Conservation (phyloP, 2,888 invertebrate genomes). For the Chesias legatella region DNA sequence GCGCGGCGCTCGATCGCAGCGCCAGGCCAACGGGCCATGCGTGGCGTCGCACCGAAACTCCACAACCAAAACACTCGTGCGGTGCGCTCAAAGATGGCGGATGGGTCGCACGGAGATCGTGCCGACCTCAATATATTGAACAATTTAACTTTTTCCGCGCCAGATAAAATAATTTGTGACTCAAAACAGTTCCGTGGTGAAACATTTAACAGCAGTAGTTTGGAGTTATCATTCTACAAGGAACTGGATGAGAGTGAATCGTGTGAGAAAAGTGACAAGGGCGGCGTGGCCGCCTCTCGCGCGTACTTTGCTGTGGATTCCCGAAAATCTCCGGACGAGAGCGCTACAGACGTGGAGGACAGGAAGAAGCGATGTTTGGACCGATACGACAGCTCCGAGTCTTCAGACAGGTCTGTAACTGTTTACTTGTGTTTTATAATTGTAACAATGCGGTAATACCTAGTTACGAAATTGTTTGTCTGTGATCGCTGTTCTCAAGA, state of each 20-base stretch:
- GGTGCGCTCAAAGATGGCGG: conserved; percentile 91
- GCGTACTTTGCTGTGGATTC: conserved; percentile 56
- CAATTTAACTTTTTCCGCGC: conserved; percentile 78
- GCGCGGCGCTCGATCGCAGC: conserved; percentile 64
- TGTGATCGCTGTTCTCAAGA: conserved; percentile 54
- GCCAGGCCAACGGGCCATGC: conserved; percentile 40
- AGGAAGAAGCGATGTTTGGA: conserved; percentile 93
- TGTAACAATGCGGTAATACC: conserved; percentile 35
- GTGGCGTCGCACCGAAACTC: conserved; percentile 59
- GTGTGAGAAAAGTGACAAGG: conserved; percentile 78
- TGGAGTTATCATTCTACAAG: conserved; percentile 72
- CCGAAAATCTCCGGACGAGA: conserved; percentile 61
- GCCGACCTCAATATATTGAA: conserved; percentile 80
- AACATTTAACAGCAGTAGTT: conserved; percentile 60
- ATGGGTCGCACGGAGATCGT: conserved; percentile 85
- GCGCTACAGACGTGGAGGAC: conserved; percentile 73
- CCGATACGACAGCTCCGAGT: conserved; percentile 96
- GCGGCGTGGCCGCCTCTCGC: conserved; percentile 69
- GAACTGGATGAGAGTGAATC: conserved; percentile 75
- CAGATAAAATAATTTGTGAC: conserved; percentile 72
- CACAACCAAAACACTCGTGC: conserved; percentile 80
- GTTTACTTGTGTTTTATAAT: conserved; percentile 30
- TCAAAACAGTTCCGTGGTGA: conserved; percentile 78
- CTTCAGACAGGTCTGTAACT: conserved; percentile 91
- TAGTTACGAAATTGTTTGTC: conserved; percentile 39